Percentiles rank a stretch among this genome's conserved stretches.
Evolutionary conservation across 2,797 vertebrate species (phyloP).

Genomic region (Lepus townsendii): DNA sequence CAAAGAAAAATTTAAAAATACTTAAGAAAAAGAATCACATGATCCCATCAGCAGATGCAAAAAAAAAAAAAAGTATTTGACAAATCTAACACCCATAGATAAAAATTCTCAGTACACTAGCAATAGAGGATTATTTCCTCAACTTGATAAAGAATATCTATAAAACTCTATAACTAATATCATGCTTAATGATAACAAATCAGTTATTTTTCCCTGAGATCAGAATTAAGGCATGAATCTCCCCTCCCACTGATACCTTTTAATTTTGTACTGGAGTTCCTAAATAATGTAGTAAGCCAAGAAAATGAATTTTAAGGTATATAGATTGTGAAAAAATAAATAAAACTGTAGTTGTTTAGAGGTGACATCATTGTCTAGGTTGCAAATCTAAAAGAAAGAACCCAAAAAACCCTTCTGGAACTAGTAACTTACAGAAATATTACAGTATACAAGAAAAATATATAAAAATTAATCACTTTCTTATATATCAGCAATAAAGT

Average conservation of each 20-base stretch:
- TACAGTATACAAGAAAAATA: background rate
- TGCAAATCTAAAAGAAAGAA: background rate
- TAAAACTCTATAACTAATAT: too few relatives aligned
- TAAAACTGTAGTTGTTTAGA: background rate
- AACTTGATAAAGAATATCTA: too few relatives aligned
- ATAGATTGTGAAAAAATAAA: background rate
- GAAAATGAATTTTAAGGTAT: background rate
- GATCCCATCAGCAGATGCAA: too few relatives aligned
- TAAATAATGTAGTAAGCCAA: too few relatives aligned
- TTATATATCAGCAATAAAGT: constrained; percentile 79
- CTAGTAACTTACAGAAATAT: background rate
- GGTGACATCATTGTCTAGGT: background rate
- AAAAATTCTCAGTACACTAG: background rate
- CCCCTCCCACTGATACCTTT: background rate
- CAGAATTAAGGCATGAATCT: background rate
- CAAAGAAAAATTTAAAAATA: background rate
- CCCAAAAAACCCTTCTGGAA: background rate
- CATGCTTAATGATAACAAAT: background rate
- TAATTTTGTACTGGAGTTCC: too few relatives aligned
- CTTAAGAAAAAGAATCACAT: too few relatives aligned
- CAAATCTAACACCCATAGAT: background rate
- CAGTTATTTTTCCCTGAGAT: background rate
- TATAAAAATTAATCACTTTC: background rate
- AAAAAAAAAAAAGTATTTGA: background rate
- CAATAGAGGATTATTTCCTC: background rate